These are phyloP conservation scores for Meteorus colon DNA, from an alignment of 2,888 invertebrate genomes.

Conservation along the genomic window DNA sequence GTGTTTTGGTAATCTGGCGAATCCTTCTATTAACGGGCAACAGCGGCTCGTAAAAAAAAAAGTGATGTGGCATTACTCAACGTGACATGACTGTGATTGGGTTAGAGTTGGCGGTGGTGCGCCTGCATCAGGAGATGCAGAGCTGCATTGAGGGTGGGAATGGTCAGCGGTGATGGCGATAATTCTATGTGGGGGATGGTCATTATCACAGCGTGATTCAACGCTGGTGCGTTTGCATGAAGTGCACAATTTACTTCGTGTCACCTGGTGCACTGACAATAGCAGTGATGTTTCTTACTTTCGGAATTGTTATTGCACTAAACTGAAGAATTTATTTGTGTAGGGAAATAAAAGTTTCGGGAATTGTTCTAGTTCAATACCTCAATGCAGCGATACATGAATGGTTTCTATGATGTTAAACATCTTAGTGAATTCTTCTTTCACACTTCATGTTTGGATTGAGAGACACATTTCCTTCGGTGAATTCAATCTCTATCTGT, in stretches of 20 bases:
- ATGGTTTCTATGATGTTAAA: no score
- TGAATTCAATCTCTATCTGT: no score
- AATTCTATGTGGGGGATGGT: neutral
- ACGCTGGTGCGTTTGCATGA: conserved; percentile 3
- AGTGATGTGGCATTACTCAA: conserved; percentile 7
- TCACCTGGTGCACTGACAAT: conserved; percentile 27
- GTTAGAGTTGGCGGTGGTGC: neutral
- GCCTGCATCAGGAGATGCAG: neutral
- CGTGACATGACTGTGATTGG: conserved; percentile 1
- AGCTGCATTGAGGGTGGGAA: neutral
- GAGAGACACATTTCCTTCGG: no score
- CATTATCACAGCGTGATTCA: conserved; percentile 25
- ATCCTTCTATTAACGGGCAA: conserved; percentile 2
- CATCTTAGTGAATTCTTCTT: no score
- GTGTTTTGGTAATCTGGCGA: conserved; percentile 7
- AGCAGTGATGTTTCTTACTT: neutral
- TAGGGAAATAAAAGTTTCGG: neutral
- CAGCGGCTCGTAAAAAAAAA: neutral
- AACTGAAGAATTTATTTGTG: neutral
- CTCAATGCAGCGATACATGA: neutral
- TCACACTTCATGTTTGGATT: no score
- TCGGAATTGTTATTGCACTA: neutral
- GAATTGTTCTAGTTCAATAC: neutral
- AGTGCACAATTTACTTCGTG: neutral
- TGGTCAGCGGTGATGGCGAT: neutral